phyloP scores from a whole-genome alignment of 1,140 invertebrate genomes.

The Drosophila jambulina region DNA sequence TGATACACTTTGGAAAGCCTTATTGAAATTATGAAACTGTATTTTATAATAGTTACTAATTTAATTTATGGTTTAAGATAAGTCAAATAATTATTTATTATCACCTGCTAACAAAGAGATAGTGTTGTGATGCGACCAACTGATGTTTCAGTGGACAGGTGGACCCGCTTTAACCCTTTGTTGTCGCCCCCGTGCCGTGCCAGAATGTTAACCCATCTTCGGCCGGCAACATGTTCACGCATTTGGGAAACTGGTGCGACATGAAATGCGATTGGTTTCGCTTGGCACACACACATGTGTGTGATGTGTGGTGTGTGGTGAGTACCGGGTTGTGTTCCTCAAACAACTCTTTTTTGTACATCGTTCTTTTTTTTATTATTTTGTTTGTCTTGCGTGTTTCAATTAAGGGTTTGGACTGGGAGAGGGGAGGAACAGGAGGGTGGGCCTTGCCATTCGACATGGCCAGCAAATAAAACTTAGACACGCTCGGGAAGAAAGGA shows the following conservation, averaged over 20 bases:
- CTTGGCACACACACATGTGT: constrained; percentile 34
- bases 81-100: neutral
- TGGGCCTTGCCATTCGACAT: constrained; percentile 59
- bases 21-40: neutral
- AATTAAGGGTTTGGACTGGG: constrained; percentile 51
- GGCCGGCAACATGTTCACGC: constrained; percentile 29
- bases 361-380: constrained; percentile 4
- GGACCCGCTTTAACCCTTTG: constrained; percentile 4
- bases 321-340: constrained; percentile 1
- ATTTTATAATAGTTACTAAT: neutral
- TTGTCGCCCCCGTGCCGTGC: neutral
- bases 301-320: constrained; percentile 1
- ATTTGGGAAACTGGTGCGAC: constrained; percentile 55
- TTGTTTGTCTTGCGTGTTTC: constrained; percentile 57
- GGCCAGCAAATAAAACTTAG: constrained; percentile 83
- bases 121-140: no score
- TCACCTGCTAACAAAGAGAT: no score
- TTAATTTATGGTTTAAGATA: neutral
- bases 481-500: constrained; percentile 52
- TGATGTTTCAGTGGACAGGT: constrained; percentile 16
- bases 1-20: neutral
- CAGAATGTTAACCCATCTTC: neutral
- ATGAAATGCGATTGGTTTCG: constrained; percentile 74
- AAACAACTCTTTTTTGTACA: constrained; percentile 3
- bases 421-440: neutral